Conservation (phyloP, 1,140 invertebrate species). For the Drosophila cardini region DNA sequence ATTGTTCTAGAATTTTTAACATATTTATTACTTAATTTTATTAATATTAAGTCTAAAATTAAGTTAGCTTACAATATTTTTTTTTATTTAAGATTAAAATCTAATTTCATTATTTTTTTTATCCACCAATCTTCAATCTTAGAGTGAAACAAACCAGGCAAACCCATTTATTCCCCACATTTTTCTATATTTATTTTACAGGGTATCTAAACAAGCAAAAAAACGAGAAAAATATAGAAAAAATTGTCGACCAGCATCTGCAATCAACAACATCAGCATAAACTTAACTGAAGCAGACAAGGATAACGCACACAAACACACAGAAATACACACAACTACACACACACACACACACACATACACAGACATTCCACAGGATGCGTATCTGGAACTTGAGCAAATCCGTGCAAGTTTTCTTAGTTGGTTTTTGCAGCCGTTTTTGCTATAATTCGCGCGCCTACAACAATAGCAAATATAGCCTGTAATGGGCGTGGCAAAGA, state of each 20-base stretch:
- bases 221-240: constrained; percentile 27
- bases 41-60: no score
- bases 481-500: constrained; percentile 60
- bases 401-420: constrained; percentile 56
- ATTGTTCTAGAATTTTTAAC: no score
- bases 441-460: constrained; percentile 32
- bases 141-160: no score
- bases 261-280: constrained; percentile 77
- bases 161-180: background rate
- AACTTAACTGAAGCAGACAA: constrained; percentile 57
- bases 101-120: no score
- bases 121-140: no score
- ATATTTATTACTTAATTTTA: no score
- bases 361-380: constrained; percentile 3
- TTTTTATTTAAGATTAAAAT: no score
- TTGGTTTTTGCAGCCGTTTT: constrained; percentile 1
- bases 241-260: constrained; percentile 59
- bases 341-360: background rate
- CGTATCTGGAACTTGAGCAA: constrained; percentile 29
- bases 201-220: constrained; percentile 23
- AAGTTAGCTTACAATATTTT: no score
- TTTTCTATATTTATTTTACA: background rate
- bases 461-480: constrained; percentile 16
- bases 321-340: background rate
- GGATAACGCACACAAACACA: constrained; percentile 9